Percentiles rank a stretch among this genome's conserved stretches.
Conservation (phyloP, 1,140 invertebrate species). For the Drosophila sucinea region DNA sequence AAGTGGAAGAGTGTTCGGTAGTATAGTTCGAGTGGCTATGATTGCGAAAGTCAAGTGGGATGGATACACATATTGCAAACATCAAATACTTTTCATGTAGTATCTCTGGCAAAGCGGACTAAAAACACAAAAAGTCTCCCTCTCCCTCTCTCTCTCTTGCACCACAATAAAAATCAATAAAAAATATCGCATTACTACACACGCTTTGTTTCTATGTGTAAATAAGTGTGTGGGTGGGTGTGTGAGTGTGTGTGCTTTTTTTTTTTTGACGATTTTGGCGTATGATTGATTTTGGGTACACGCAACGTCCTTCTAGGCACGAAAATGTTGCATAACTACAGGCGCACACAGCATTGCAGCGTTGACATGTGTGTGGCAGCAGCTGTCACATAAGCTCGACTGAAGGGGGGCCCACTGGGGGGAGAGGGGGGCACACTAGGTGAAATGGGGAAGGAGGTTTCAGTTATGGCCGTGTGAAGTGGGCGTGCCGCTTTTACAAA, state of each 20-base stretch:
- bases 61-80: conserved; percentile 65
- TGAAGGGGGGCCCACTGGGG: not conserved
- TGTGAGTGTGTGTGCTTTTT: conserved; percentile 25
- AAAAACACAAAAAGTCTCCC: conserved; percentile 12
- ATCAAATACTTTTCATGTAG: conserved; percentile 67
- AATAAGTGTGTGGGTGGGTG: conserved; percentile 19
- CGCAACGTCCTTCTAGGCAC: conserved; percentile 51
- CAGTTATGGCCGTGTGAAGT: conserved; percentile 4
- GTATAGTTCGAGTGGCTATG: conserved; percentile 33
- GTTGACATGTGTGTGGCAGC: conserved; percentile 56
- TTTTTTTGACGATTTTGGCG: conserved; percentile 71
- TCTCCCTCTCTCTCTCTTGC: not conserved
- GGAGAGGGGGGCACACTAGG: not conserved
- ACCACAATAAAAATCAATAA: conserved; percentile 72
- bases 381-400: conserved; percentile 54
- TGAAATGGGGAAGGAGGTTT: not conserved
- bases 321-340: conserved; percentile 69
- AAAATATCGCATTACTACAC: conserved; percentile 73
- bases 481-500: conserved; percentile 26
- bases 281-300: conserved; percentile 73
- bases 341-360: conserved; percentile 53
- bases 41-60: conserved; percentile 43
- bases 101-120: not conserved
- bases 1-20: conserved; percentile 5
- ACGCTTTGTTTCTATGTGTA: conserved; percentile 55